phyloP scores from a whole-genome alignment of 2,888 invertebrate genomes.

The Tetranychus truncatus region DNA sequence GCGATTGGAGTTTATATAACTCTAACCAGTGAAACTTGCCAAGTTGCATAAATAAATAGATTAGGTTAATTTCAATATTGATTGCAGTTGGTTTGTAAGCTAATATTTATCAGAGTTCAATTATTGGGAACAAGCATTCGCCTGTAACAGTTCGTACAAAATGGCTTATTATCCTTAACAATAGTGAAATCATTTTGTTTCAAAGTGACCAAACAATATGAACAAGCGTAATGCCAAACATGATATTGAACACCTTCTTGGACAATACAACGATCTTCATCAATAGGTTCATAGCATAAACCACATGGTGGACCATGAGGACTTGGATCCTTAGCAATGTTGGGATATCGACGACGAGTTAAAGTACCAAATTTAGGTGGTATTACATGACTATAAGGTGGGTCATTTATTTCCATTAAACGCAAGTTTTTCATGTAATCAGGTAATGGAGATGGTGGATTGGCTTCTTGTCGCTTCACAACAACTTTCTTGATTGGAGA shows the following conservation, averaged over 20 bases:
- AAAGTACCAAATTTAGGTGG: slow-evolving; percentile 5
- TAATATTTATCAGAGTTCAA: not conserved
- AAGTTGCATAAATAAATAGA: too few relatives aligned
- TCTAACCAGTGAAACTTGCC: too few relatives aligned
- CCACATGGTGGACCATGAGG: slow-evolving; percentile 5
- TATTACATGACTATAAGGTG: not conserved
- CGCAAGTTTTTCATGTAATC: slow-evolving; percentile 1
- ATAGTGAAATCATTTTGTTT: slow-evolving; percentile 1
- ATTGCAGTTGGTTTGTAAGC: too few relatives aligned
- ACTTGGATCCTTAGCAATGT: not conserved
- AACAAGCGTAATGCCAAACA: slow-evolving; percentile 4
- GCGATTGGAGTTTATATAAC: too few relatives aligned
- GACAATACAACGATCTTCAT: not conserved
- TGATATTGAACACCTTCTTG: not conserved
- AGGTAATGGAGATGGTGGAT: not conserved
- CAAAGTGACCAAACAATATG: not conserved
- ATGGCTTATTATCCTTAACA: slow-evolving; percentile 4
- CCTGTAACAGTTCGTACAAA: slow-evolving; percentile 7
- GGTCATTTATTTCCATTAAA: not conserved
- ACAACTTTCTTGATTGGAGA: not conserved
- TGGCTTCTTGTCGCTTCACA: slow-evolving; percentile 1
- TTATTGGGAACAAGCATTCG: not conserved
- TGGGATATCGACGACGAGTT: not conserved
- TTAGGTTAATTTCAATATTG: too few relatives aligned
- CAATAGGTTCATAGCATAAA: not conserved